phyloP scores from a whole-genome alignment of 2,888 invertebrate genomes.

The Chalcis sispes region DNA sequence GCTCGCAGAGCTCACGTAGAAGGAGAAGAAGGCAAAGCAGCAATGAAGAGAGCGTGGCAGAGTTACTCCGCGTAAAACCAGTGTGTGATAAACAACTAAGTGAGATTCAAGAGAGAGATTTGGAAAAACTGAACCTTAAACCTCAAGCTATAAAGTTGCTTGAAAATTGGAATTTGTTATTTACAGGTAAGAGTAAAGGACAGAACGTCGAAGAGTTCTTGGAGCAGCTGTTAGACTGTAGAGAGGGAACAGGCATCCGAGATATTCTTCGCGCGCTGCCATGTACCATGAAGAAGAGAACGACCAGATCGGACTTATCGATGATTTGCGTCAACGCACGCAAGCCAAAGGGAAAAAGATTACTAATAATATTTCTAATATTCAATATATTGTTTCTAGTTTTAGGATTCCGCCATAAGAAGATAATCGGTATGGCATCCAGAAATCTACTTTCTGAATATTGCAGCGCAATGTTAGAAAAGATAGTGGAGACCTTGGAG shows the following conservation, averaged over 20 bases:
- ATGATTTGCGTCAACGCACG: constrained; percentile 2
- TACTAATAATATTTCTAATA: neutral
- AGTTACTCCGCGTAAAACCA: too few relatives aligned
- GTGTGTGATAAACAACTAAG: too few relatives aligned
- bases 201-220: neutral
- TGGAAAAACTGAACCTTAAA: too few relatives aligned
- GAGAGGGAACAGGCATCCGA: neutral
- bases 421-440: neutral
- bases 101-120: too few relatives aligned
- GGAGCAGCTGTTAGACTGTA: neutral
- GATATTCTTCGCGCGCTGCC: neutral
- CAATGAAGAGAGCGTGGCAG: too few relatives aligned
- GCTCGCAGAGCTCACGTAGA: too few relatives aligned
- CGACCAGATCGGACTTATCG: neutral
- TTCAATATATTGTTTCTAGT: neutral
- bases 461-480: neutral
- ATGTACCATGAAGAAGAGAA: neutral
- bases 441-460: constrained; percentile 4
- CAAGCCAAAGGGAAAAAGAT: constrained; percentile 12
- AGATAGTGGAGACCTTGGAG: neutral
- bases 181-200: neutral
- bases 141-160: too few relatives aligned
- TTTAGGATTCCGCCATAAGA: neutral
- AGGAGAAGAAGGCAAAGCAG: too few relatives aligned
- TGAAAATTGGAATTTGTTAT: too few relatives aligned